Percentiles rank a stretch among this genome's conserved stretches.
Conservation (phyloP, 1,140 invertebrate species). For the Hesperophylax magnus region DNA sequence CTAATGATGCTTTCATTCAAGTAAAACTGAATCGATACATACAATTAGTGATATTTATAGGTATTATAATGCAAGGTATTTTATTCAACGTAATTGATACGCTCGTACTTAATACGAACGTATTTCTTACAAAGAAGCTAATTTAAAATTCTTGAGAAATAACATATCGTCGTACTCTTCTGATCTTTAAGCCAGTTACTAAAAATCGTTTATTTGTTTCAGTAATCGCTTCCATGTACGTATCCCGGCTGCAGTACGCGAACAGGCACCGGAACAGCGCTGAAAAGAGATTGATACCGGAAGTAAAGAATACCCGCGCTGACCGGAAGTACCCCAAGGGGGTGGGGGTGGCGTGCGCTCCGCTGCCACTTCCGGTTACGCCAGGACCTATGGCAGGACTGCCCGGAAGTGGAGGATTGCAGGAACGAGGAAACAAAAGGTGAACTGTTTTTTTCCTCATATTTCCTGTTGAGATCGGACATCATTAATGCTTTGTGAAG, state of each 20-base stretch:
- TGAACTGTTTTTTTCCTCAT: background rate
- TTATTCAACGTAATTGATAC: no score
- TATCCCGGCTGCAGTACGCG: background rate
- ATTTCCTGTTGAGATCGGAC: no score
- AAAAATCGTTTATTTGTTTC: background rate
- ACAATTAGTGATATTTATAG: no score
- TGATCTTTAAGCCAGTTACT: no score
- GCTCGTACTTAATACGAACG: no score
- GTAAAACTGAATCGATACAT: no score
- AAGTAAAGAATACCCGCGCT: slow-evolving; percentile 1
- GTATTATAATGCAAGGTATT: no score
- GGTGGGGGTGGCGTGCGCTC: slow-evolving; percentile 4
- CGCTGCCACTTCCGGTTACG: background rate
- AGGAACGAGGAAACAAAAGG: slow-evolving; percentile 7
- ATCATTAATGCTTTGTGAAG: no score
- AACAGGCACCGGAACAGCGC: slow-evolving; percentile 2
- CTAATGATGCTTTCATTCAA: no score
- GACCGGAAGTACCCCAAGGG: background rate
- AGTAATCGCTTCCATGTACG: slow-evolving; percentile 14
- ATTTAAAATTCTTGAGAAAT: no score
- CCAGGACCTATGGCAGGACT: slow-evolving; percentile 2
- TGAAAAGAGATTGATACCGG: slow-evolving; percentile 15
- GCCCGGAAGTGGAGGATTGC: background rate
- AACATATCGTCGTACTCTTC: no score
- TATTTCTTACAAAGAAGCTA: no score